These are phyloP conservation scores for Drosophila birchii DNA, from an alignment of 2,888 invertebrate genomes.

Conservation along the genomic window DNA sequence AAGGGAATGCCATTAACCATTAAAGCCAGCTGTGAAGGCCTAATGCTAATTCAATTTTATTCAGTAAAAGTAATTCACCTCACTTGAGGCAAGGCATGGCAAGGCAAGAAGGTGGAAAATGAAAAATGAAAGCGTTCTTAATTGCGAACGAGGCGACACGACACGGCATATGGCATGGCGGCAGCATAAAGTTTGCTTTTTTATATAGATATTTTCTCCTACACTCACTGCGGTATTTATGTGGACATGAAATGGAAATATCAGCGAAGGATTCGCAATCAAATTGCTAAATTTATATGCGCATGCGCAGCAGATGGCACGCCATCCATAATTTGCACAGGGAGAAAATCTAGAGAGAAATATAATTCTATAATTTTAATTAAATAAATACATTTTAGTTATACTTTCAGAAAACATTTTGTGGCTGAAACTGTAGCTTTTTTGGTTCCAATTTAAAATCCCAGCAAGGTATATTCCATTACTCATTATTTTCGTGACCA, in stretches of 20 bases:
- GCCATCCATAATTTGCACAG: constrained; percentile 41
- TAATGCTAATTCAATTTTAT: constrained; percentile 75
- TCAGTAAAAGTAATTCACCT: constrained; percentile 70
- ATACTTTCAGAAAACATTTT: too few relatives aligned
- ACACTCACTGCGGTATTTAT: constrained; percentile 46
- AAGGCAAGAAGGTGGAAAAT: constrained; percentile 60
- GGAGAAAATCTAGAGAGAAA: neutral
- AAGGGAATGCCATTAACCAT: constrained; percentile 28
- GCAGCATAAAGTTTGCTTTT: constrained; percentile 51
- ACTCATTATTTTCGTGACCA: neutral
- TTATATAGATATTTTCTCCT: constrained; percentile 40
- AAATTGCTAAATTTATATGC: constrained; percentile 68
- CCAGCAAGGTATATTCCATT: too few relatives aligned
- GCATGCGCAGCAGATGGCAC: constrained; percentile 57
- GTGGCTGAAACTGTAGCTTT: too few relatives aligned
- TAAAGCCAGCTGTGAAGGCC: constrained; percentile 18
- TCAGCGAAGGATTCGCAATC: constrained; percentile 48
- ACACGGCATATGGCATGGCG: constrained; percentile 3
- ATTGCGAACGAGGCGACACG: constrained; percentile 64
- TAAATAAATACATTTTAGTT: too few relatives aligned
- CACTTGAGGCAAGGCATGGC: constrained; percentile 33
- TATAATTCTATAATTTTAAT: too few relatives aligned
- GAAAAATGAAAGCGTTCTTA: constrained; percentile 79
- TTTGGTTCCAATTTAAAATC: neutral
- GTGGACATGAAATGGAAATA: constrained; percentile 56